Percentiles rank a stretch among this genome's conserved stretches.
phyloP scores from a whole-genome alignment of 2,113 vertebrate genomes.

The Enhydra lutris region DNA sequence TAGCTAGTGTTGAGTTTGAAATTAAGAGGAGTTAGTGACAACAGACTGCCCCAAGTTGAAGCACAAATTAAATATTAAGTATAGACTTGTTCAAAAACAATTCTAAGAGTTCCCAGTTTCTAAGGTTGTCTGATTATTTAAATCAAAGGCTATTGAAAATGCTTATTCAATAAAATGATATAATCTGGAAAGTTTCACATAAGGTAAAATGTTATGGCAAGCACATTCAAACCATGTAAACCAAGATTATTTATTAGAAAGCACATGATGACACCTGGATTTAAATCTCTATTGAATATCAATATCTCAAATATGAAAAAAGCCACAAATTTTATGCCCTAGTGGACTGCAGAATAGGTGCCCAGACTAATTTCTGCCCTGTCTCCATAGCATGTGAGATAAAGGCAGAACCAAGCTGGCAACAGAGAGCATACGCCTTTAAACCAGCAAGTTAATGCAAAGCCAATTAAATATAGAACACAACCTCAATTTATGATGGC shows the following conservation, averaged over 20 bases:
- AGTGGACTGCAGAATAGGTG: not conserved
- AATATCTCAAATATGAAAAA: not conserved
- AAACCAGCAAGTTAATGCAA: not conserved
- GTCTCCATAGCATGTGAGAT: not conserved
- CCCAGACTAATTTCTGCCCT: not conserved
- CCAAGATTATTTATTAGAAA: constrained; percentile 31
- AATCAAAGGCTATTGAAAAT: not conserved
- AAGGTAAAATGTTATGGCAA: constrained; percentile 32
- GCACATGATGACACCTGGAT: not conserved
- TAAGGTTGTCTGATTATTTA: constrained; percentile 6
- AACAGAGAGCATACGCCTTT: not conserved
- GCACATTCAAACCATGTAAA: not conserved
- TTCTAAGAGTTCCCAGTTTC: not conserved
- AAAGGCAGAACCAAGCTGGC: not conserved
- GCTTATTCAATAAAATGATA: not conserved
- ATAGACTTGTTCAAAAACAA: not conserved
- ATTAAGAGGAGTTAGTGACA: not conserved
- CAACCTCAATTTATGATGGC: not conserved
- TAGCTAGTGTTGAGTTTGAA: not conserved
- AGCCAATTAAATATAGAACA: not conserved
- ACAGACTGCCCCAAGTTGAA: not conserved
- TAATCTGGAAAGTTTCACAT: not conserved
- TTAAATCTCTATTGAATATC: not conserved
- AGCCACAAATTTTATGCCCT: not conserved
- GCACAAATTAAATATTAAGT: constrained; percentile 11